Base-by-base conservation (phyloP, 2,888 invertebrate species). In the Helicoverpa assulta region DNA sequence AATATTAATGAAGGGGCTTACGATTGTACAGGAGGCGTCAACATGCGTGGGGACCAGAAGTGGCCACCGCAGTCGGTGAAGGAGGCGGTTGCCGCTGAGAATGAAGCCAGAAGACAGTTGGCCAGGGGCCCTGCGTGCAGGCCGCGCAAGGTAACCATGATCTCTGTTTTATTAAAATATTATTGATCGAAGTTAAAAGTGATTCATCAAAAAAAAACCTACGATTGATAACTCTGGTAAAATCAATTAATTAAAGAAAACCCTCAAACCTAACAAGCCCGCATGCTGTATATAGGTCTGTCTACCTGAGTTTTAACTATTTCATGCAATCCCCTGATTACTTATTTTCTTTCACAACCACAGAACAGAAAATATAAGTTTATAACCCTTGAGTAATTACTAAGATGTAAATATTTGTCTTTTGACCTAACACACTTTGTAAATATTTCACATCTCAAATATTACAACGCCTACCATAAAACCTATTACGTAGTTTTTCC, bases 21-120 rank as follows among this genome's bases (percentile, higher is more conserved):
- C 62, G 61, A 61, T 77, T 70, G 33, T 50, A 19, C 81, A 97
- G 97, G 97, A 96, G 98, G 98, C 90, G 96, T 97, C 94, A 97
- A 97, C 93, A 97, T 98, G 97, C 97, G 98, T 87, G 98, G 98
- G 84, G 98, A 98, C 93, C 96, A 97, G 91, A 98, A 98, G 92
- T 98, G 98, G 98, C 98, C 98, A 86, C 98, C 98, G 83, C 97
- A 97, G 90, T 96, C 96, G 82, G 97, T 98, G 87, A 98, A 97
- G 92, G 97, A 97, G 83, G 97, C 97, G 75, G 96, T 97, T 69
- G 97, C 96, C 63, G 97, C 97, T 50, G 98, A 98, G 90, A 97
- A 98, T 88, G 96, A 96, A 82, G 97, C 97, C 63, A 96, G 97
- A 85, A 89, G 97, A 86, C 97, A 97, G 82, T 93, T 98, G 84